Evolutionary conservation across 2,113 vertebrate genomes (phyloP), one percentile per base, ranked within the genome.

Genomic region (human): DNA sequence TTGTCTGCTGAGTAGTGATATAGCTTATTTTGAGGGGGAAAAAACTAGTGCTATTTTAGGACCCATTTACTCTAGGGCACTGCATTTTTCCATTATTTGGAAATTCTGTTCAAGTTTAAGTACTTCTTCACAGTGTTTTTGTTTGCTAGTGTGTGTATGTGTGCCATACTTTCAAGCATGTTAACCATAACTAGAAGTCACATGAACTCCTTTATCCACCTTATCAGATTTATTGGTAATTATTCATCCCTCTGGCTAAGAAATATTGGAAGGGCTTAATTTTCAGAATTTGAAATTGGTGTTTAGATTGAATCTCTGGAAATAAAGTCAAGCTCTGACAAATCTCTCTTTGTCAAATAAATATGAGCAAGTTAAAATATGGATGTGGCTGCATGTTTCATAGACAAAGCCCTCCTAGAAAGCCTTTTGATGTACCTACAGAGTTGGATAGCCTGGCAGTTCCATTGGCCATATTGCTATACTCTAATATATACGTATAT

Each of bases 301-400:
- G 7, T 78, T 90, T 57, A 81, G 38, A 48, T 20, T 79, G 59
- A 94, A 43, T 5, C 2, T 78, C 59, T 66, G 68, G 87, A 89
- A 90, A 82, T 93, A 52, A 81, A 72, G 10, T 80, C 32, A 82
- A 87, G 11, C 35, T 94, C 38, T 72, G 32, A 81, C 20, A 83
- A 90, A 38, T 90, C 30, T 96, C 17, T 93, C 22, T 72, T 87
- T n/a, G n/a, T n/a, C 17, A 86, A 90, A 93, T 72, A 89, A 90
- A 78, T 82, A 79, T 16, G 72, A 85, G 57, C 17, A 75, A 68
- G 38, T 70, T 70, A 82, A 81, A 95, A 86, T 72, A 30, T 50
- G 23, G 17, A 16, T 91, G 30, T 52, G 48, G 10, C 9, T 76
- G 4, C 12, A 50, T 96, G 64, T 45, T 82, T 94, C 75, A 50